These are phyloP conservation scores for Bellardia pandia DNA, from an alignment of 2,888 invertebrate genomes.

Conservation along the genomic window DNA sequence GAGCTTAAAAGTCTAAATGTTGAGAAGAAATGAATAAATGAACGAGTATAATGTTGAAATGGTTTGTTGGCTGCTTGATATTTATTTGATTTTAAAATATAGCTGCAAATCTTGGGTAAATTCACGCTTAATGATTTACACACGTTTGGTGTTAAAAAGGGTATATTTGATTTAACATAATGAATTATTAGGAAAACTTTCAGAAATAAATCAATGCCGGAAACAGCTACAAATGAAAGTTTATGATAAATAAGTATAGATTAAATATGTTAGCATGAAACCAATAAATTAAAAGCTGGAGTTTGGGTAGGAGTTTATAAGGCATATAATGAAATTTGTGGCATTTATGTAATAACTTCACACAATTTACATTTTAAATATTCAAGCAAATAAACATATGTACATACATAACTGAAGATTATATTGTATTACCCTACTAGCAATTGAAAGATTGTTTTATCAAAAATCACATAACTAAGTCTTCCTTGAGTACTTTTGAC, in stretches of 20 bases:
- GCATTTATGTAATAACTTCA: too few species aligned
- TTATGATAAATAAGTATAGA: too few species aligned
- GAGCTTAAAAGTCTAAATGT: background rate
- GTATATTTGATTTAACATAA: background rate
- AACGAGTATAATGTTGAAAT: background rate
- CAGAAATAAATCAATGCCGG: background rate
- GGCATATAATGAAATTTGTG: background rate
- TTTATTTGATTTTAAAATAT: conserved; percentile 1
- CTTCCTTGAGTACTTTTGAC: too few species aligned
- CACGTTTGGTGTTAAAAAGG: background rate
- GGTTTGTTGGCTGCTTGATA: background rate
- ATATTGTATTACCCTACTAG: too few species aligned
- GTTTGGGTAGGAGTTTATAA: background rate
- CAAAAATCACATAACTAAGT: too few species aligned
- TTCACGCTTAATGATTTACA: background rate
- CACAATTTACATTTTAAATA: too few species aligned
- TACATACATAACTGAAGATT: too few species aligned
- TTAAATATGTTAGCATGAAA: too few species aligned
- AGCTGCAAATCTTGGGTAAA: background rate
- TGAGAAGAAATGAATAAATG: background rate
- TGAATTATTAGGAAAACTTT: background rate
- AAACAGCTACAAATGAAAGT: too few species aligned
- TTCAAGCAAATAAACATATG: too few species aligned
- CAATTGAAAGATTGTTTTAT: too few species aligned
- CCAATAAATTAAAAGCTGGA: too few species aligned